Conservation (phyloP, 2,113 vertebrate genomes). For the Callorhinus ursinus region DNA sequence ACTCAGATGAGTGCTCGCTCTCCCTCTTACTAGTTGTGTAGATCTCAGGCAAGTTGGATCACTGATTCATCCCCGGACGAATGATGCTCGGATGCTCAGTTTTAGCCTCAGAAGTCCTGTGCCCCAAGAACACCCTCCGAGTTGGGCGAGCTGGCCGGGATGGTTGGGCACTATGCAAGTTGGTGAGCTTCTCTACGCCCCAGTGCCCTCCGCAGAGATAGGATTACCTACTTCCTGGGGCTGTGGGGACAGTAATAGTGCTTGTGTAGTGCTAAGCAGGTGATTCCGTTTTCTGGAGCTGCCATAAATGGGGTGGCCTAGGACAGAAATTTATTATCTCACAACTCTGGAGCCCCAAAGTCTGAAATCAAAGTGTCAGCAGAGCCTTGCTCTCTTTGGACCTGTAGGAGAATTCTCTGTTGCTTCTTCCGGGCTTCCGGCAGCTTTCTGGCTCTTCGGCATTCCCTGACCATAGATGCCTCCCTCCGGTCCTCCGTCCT, state of each 20-base stretch:
- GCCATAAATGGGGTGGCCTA: background rate
- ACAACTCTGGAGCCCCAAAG: background rate
- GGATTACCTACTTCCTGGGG: no score
- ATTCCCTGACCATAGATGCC: background rate
- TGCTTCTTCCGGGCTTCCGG: background rate
- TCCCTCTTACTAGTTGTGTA: rapidly evolving
- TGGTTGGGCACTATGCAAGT: rapidly evolving
- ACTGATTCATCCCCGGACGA: rapidly evolving
- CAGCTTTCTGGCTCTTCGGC: background rate
- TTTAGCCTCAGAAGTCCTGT: background rate
- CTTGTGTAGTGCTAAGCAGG: background rate
- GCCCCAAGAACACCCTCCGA: background rate
- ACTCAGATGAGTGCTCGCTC: background rate
- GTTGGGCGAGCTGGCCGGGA: background rate
- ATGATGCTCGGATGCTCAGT: no score
- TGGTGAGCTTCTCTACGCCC: background rate
- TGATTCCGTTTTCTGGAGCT: background rate
- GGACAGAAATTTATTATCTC: background rate
- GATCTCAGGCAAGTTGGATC: background rate
- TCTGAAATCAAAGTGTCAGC: background rate
- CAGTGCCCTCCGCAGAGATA: background rate
- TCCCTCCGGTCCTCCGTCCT: rapidly evolving
- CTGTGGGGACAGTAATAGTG: background rate
- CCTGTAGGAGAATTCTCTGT: background rate
- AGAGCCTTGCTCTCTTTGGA: background rate